Conservation (phyloP, 2,797 vertebrate species). For the Nannoperca obscura region DNA sequence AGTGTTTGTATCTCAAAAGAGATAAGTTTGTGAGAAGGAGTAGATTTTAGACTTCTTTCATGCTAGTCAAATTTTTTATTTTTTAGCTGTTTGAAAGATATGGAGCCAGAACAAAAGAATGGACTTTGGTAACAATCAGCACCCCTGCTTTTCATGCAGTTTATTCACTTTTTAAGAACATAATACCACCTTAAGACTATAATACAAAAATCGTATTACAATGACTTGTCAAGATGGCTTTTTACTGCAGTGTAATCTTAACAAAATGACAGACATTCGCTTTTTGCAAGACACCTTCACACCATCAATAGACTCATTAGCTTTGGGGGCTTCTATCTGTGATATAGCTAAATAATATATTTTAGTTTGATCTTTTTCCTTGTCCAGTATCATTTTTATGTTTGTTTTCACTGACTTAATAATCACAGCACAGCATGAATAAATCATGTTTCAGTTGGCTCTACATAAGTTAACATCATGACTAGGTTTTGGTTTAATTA, state of each 20-base stretch:
- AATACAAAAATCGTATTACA: slow-evolving; percentile 8
- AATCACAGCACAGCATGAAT: slow-evolving; percentile 65
- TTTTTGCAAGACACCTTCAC: slow-evolving; percentile 30
- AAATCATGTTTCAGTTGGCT: slow-evolving; percentile 45
- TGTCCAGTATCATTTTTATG: slow-evolving; percentile 42
- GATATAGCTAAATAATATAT: slow-evolving; percentile 53
- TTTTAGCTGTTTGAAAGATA: background rate
- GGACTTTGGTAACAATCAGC: background rate
- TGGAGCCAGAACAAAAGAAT: background rate
- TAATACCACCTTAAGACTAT: slow-evolving; percentile 3
- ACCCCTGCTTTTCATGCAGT: background rate
- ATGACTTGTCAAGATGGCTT: slow-evolving; percentile 32
- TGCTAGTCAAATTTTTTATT: background rate
- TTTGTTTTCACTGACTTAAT: slow-evolving; percentile 44
- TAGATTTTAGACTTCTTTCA: background rate
- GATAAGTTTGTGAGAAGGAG: background rate
- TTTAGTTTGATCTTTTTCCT: slow-evolving; percentile 53
- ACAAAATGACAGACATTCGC: slow-evolving; percentile 41
- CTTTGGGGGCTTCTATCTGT: slow-evolving; percentile 74
- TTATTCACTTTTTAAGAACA: background rate
- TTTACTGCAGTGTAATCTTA: slow-evolving; percentile 28
- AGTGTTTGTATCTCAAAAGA: background rate
- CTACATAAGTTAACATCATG: slow-evolving; percentile 30
- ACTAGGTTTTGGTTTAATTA: slow-evolving; percentile 41
- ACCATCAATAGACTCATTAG: slow-evolving; percentile 67